Conservation (phyloP, 2,113 vertebrate genomes). For the Pungitius pungitius region DNA sequence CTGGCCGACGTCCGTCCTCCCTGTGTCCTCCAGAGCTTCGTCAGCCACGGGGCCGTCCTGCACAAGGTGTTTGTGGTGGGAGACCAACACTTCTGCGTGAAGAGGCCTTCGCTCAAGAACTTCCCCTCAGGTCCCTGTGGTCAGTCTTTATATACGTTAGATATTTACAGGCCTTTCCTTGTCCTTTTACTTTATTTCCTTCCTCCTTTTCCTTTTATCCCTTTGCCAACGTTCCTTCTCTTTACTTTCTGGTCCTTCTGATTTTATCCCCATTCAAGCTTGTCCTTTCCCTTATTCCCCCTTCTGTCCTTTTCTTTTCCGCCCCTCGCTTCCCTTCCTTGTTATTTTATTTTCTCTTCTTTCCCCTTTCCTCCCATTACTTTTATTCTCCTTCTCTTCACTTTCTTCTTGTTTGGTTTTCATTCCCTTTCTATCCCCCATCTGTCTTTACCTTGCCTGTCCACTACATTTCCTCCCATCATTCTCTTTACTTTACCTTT, state of each 20-base stretch:
- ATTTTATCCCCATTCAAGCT: not conserved
- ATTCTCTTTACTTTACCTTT: too few species aligned
- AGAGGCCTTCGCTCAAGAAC: constrained; percentile 82
- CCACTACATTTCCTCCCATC: not conserved
- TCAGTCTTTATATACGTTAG: constrained; percentile 44
- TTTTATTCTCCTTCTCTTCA: too few species aligned
- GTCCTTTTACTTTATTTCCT: not conserved
- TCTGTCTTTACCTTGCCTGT: not conserved
- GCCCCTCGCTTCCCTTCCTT: not conserved
- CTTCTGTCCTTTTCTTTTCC: not conserved
- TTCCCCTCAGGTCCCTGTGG: constrained; percentile 78
- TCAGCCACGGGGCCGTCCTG: constrained; percentile 81
- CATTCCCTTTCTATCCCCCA: not conserved
- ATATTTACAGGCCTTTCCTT: not conserved
- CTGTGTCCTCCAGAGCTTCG: constrained; percentile 83
- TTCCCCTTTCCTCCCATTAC: not conserved
- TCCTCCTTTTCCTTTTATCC: not conserved
- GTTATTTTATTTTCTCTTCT: not conserved
- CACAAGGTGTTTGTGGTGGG: constrained; percentile 84
- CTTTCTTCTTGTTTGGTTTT: not conserved
- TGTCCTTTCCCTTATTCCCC: not conserved
- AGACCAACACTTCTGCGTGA: constrained; percentile 75
- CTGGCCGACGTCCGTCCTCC: constrained; percentile 73
- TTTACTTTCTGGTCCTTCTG: not conserved
- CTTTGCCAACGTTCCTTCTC: not conserved